Conservation (phyloP, 2,113 vertebrate species). For the Acanthisitta chloris region DNA sequence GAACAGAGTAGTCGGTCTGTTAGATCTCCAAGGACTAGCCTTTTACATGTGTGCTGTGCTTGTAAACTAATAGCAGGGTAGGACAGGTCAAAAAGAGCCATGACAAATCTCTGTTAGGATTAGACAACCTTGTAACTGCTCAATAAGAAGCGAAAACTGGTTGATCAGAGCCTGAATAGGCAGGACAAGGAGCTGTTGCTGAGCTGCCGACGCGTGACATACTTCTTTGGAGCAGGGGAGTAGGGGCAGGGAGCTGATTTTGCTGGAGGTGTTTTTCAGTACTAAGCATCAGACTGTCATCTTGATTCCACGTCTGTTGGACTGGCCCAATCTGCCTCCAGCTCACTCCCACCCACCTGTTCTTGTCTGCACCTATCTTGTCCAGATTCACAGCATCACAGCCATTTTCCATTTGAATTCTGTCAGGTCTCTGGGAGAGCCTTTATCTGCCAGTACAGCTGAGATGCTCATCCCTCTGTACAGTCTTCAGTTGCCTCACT, state of each 20-base stretch:
- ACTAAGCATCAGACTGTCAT: background rate
- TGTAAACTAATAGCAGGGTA: background rate
- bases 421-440: background rate
- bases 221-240: background rate
- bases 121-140: background rate
- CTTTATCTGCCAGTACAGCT: background rate
- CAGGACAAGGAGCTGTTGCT: background rate
- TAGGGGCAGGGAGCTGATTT: background rate
- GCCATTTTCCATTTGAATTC: background rate
- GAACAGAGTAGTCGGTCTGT: background rate
- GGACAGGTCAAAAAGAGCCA: background rate
- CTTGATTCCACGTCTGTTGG: background rate
- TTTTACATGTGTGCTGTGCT: background rate
- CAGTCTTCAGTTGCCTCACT: background rate
- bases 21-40: background rate
- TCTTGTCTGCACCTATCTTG: fast-evolving
- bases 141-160: background rate
- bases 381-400: background rate
- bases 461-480: background rate
- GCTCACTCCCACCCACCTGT: background rate
- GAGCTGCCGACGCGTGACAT: background rate
- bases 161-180: background rate
- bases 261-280: background rate
- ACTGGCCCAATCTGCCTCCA: background rate
- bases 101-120: background rate